A percentile compares a stretch with the other conserved stretches of the same genome.
These are phyloP conservation scores for Clarias pachynema DNA, from an alignment of 2,797 vertebrate species.

Conservation along the genomic window DNA sequence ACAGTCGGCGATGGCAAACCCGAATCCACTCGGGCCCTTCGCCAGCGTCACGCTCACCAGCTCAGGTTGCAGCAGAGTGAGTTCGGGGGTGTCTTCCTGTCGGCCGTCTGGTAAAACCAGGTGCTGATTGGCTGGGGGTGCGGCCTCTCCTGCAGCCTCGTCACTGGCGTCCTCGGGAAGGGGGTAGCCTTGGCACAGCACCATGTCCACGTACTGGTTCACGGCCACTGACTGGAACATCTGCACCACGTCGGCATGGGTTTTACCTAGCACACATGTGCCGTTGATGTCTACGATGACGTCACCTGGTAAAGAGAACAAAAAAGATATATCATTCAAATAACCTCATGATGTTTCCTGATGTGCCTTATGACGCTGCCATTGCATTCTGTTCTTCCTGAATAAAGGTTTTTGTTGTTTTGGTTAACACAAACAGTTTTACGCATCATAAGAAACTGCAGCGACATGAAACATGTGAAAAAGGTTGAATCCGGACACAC, in stretches of 20 bases:
- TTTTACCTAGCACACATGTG: constrained; percentile 92
- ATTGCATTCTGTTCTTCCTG: neutral
- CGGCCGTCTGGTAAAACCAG: constrained; percentile 77
- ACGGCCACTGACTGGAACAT: constrained; percentile 96
- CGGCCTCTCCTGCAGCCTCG: constrained; percentile 69
- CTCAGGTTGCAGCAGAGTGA: constrained; percentile 86
- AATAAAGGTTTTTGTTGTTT: neutral
- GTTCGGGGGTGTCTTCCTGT: constrained; percentile 77
- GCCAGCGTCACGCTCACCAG: constrained; percentile 87
- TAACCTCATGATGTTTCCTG: too few species aligned
- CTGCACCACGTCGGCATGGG: constrained; percentile 96
- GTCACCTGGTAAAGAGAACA: constrained; percentile 77
- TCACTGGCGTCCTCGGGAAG: constrained; percentile 85
- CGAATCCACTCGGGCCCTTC: constrained; percentile 94
- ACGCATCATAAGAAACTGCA: neutral
- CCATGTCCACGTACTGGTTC: constrained; percentile 93
- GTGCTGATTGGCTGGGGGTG: constrained; percentile 69
- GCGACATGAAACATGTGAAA: neutral
- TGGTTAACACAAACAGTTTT: neutral
- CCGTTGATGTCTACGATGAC: constrained; percentile 97
- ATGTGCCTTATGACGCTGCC: neutral
- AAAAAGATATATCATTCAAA: neutral
- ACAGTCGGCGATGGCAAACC: constrained; percentile 96
- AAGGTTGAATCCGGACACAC: neutral
- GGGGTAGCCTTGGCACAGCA: constrained; percentile 93